These are phyloP conservation scores for Alsophila aescularia DNA, from an alignment of 2,888 invertebrate species.

Conservation along the genomic window DNA sequence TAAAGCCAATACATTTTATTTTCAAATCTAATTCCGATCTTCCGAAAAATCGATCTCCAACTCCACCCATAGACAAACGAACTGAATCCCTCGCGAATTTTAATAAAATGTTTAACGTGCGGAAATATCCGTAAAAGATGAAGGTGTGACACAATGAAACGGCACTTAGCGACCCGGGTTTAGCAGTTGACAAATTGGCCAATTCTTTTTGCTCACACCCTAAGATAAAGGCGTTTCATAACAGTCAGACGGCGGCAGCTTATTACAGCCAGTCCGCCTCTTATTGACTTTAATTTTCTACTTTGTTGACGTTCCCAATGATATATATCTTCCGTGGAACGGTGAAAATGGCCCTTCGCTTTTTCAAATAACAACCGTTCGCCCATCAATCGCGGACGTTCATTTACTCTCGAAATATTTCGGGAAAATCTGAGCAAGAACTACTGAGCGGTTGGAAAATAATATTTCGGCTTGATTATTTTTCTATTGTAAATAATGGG, in stretches of 20 bases:
- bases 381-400: constrained; percentile 80
- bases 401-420: constrained; percentile 79
- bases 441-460: constrained; percentile 70
- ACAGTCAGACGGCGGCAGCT: constrained; percentile 63
- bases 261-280: constrained; percentile 67
- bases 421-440: constrained; percentile 75
- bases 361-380: constrained; percentile 81
- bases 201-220: constrained; percentile 64
- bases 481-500: constrained; percentile 80
- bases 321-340: constrained; percentile 75
- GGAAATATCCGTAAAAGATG: constrained; percentile 51
- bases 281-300: constrained; percentile 83
- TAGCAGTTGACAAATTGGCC: constrained; percentile 77
- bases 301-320: constrained; percentile 80
- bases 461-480: constrained; percentile 79
- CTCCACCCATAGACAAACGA: constrained; percentile 15
- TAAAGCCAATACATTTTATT: not conserved
- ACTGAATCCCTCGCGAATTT: constrained; percentile 40
- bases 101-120: constrained; percentile 53
- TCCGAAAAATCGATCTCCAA: not conserved
- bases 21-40: not conserved
- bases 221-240: constrained; percentile 69
- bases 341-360: constrained; percentile 78
- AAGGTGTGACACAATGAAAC: constrained; percentile 69
- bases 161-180: constrained; percentile 66